Evolutionary conservation across 2,888 invertebrate genomes (phyloP), one percentile per base, ranked within the genome.

Genomic region (Mechanitis mazaeus): DNA sequence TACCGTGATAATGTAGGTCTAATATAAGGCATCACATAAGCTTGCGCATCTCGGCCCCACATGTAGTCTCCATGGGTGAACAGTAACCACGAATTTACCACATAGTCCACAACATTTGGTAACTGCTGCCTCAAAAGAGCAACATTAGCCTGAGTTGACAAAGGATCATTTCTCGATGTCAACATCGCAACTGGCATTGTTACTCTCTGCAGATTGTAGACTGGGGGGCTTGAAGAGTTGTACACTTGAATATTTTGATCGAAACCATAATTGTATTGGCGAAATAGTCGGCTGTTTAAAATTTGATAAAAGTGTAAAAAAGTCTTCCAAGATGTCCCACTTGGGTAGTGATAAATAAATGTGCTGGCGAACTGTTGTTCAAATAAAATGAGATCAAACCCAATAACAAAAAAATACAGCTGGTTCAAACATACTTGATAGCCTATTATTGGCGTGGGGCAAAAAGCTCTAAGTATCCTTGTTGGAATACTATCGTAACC

Each of bases 41-140:
- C 45, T 46, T 53, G 47, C 55, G 54, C 56, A n/a, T 35, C 54
- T 45, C 54, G 59, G 9, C 58, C 71, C 69, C 68, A 69, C 5
- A 77, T 50, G 35, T 72, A 75, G 33, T 79, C 81, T 3, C 77
- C 60, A 55, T 82, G 81, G 45, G 70, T 76, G 62, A 72, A 77
- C 2, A 42, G 11, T 0, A 5, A 5, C 12, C 62, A 33, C 2
- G 64, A 60, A 3, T 46, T 9, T 28, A 63, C 54, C 9, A 31
- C 50, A 31, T 56, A 59, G 2, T 33, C 3, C 1, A 56, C 53
- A 33, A 79, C 72, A 35, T 79, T 79, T 0, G 78, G 77, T 7
- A 82, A 61, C 11, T 64, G 56, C 1, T 64, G 56, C 7, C 64
- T 66, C 2, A 81, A 58, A 0, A 62, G 50, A 1, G 65, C 60